phyloP scores from a whole-genome alignment of 2,113 vertebrate genomes.

The Chlorocebus sabaeus region DNA sequence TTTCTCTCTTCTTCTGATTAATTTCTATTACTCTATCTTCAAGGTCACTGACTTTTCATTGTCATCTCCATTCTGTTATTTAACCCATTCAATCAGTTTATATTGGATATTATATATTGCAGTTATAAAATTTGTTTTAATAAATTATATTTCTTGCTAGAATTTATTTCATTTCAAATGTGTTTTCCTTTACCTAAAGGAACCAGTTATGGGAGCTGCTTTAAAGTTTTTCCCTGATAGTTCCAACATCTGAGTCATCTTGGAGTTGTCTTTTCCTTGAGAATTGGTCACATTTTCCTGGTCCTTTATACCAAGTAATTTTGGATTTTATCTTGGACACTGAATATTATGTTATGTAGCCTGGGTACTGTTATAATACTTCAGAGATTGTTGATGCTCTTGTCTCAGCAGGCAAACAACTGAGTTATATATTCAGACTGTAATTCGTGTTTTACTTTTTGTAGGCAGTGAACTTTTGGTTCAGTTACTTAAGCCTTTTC shows the following conservation, averaged over 20 bases:
- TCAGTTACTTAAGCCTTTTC: not conserved
- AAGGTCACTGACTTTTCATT: not conserved
- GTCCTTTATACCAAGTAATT: not conserved
- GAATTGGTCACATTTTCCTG: not conserved
- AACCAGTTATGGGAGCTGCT: not conserved
- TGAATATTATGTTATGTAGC: not conserved
- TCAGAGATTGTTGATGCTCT: not conserved
- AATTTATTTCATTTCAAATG: not conserved
- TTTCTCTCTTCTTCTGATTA: not conserved
- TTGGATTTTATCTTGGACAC: conserved; percentile 3
- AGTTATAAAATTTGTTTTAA: not conserved
- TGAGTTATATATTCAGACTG: not conserved
- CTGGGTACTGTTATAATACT: not conserved
- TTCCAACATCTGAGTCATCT: not conserved
- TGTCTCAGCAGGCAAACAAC: not conserved
- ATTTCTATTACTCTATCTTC: not conserved
- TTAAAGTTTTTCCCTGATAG: not conserved
- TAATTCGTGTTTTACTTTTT: not conserved
- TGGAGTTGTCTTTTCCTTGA: not conserved
- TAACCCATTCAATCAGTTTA: not conserved
- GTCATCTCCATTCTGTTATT: not conserved
- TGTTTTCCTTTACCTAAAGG: not conserved
- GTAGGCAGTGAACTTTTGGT: not conserved
- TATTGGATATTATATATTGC: not conserved
- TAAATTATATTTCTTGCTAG: not conserved